Evolutionary conservation across 2,797 vertebrate genomes (phyloP).

Genomic region (Liparis tanakae): DNA sequence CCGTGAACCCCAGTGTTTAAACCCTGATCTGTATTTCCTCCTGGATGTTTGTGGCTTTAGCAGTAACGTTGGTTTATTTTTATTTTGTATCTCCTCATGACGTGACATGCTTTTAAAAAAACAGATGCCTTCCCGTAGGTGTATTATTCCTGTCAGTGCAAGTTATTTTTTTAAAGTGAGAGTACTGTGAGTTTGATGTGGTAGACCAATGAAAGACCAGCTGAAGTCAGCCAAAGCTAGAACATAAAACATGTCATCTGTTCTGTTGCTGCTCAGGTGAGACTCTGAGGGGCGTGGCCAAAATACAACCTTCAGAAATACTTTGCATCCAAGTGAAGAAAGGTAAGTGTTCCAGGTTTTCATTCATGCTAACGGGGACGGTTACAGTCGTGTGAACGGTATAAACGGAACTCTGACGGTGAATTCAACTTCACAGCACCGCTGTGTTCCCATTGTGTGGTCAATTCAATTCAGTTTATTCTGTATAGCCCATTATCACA

Average conservation of each 20-base stretch:
- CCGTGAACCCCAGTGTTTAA: too few species aligned
- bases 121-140: background rate
- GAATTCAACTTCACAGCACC: too few species aligned
- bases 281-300: background rate
- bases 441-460: background rate
- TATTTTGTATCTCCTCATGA: too few species aligned
- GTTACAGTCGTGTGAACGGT: background rate
- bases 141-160: background rate
- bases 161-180: background rate
- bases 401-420: background rate
- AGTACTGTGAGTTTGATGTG: background rate
- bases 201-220: background rate
- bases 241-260: background rate
- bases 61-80: too few species aligned
- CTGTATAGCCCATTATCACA: too few species aligned
- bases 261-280: constrained; percentile 5
- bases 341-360: background rate
- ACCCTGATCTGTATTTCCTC: too few species aligned
- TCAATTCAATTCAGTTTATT: too few species aligned
- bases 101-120: background rate
- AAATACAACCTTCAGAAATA: background rate
- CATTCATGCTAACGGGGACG: background rate
- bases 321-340: background rate
- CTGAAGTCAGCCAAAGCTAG: background rate
- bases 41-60: background rate